These are phyloP conservation scores for Ptilorrhoa leucosticta DNA, from an alignment of 2,113 vertebrate genomes.

Conservation along the genomic window DNA sequence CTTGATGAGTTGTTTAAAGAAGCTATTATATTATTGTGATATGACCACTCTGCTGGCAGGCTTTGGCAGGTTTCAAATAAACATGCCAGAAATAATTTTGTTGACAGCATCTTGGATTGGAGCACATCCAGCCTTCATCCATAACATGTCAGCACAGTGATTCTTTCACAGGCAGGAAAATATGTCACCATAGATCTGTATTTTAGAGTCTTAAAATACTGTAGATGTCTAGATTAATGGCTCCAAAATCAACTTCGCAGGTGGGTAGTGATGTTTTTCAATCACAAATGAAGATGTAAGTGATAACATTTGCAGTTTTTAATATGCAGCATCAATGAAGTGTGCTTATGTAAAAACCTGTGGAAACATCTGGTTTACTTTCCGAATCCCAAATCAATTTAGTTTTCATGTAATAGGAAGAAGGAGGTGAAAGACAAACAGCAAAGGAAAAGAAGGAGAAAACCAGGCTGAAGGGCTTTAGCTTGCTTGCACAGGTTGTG, in stretches of 20 bases:
- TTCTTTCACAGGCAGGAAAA: slow-evolving; percentile 20
- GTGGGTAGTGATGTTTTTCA: not conserved
- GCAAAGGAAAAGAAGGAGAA: not conserved
- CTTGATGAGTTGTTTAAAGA: not conserved
- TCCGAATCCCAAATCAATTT: not conserved
- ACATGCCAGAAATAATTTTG: slow-evolving; percentile 41
- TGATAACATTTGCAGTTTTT: not conserved
- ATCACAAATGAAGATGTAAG: slow-evolving; percentile 1
- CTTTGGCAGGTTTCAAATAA: slow-evolving; percentile 11
- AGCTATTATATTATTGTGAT: not conserved
- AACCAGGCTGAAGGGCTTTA: not conserved
- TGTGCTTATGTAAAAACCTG: not conserved
- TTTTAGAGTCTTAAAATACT: slow-evolving; percentile 3
- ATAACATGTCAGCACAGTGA: not conserved
- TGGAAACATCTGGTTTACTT: slow-evolving; percentile 35
- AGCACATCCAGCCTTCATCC: slow-evolving; percentile 14
- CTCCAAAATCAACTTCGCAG: not conserved
- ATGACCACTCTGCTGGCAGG: not conserved
- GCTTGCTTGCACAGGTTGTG: not conserved
- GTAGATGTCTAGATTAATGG: not conserved
- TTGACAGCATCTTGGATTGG: slow-evolving; percentile 31
- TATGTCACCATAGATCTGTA: not conserved
- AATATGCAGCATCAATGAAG: not conserved
- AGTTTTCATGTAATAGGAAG: not conserved
- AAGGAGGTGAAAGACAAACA: not conserved